phyloP scores from a whole-genome alignment of 1,140 invertebrate species.

The Brachionus calyciflorus region DNA sequence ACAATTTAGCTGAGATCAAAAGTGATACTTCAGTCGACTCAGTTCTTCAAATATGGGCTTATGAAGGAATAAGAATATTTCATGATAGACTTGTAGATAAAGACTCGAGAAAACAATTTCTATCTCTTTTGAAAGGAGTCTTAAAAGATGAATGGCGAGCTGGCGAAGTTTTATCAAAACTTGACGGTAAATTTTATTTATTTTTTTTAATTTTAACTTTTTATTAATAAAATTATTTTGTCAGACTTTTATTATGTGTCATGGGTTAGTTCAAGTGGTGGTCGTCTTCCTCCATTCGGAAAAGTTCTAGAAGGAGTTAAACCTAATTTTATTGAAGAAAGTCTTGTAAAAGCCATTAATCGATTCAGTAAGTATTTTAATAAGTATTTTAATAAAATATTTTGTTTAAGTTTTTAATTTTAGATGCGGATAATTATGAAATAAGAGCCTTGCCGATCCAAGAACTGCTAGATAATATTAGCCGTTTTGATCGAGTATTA shows the following conservation, averaged over 20 bases:
- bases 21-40: conserved; percentile 55
- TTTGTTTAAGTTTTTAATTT: not conserved
- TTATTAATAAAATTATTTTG: conserved; percentile 28
- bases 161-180: conserved; percentile 57
- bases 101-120: conserved; percentile 70
- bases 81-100: conserved; percentile 70
- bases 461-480: conserved; percentile 68
- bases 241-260: conserved; percentile 60
- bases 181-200: conserved; percentile 53
- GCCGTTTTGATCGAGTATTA: conserved; percentile 67
- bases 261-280: conserved; percentile 55
- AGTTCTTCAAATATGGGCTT: conserved; percentile 67
- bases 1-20: conserved; percentile 53
- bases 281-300: conserved; percentile 60
- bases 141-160: conserved; percentile 62
- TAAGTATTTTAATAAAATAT: not conserved
- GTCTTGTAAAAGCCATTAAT: conserved; percentile 68
- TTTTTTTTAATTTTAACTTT: not conserved
- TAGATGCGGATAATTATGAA: conserved; percentile 62
- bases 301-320: conserved; percentile 64
- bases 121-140: conserved; percentile 65
- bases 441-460: conserved; percentile 66
- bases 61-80: conserved; percentile 76
- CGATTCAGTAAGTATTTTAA: conserved; percentile 65
- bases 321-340: conserved; percentile 65